Conservation (phyloP, 1,140 invertebrate genomes). For the Papilio polyxenes region DNA sequence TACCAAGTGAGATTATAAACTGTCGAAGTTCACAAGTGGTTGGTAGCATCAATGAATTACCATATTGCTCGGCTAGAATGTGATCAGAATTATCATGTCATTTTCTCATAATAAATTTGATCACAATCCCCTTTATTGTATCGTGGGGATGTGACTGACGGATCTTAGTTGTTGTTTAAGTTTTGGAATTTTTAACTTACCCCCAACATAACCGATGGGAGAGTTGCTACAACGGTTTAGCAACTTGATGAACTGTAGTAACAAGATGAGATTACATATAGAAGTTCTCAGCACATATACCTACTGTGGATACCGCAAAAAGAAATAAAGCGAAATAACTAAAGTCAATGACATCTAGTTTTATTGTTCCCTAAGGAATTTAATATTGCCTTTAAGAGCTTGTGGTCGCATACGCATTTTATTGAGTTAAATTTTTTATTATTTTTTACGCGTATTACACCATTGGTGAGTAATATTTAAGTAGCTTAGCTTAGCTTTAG, state of each 20-base stretch:
- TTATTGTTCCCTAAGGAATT: slow-evolving; percentile 6
- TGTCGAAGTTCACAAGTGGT: not conserved
- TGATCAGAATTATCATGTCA: not conserved
- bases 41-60: not conserved
- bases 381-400: slow-evolving; percentile 8
- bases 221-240: not conserved
- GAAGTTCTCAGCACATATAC: not conserved
- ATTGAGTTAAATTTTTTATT: not conserved
- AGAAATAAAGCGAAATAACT: not conserved
- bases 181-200: not conserved
- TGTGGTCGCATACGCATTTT: not conserved
- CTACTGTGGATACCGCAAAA: not conserved
- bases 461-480: not conserved
- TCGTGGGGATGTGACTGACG: not conserved
- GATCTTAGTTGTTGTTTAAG: not conserved
- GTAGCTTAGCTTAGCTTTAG: not conserved
- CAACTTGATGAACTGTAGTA: not conserved
- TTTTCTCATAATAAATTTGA: not conserved
- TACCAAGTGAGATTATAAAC: not conserved
- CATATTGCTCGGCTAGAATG: not conserved
- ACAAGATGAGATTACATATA: not conserved
- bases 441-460: not conserved
- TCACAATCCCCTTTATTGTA: not conserved
- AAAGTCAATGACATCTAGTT: not conserved
- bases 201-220: not conserved